Base-by-base conservation (phyloP, 2,113 vertebrate species). In the Platanista minor region DNA sequence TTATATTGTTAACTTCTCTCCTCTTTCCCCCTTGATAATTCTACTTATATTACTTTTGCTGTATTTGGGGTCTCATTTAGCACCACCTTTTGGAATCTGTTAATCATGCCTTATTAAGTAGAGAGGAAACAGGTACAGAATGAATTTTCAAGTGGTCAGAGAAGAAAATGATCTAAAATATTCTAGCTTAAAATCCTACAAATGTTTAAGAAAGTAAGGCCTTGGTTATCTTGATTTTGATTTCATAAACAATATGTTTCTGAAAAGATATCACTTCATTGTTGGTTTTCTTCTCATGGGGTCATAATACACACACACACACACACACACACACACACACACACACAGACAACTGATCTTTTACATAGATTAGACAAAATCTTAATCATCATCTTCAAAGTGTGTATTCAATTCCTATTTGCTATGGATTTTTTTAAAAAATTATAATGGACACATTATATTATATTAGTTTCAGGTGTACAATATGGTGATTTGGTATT, bases 101-200 rank as follows among this genome's bases (percentile, higher is more conserved):
- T 82, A n/a, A 49, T 59, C 18, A 36, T 69, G n/a, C 41, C 39
- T 74, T 90, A 64, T 75, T 89, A 82, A 46, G 39, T 27, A 80
- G n/a, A 90, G 54, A 95, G 77, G 52, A 90, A 96, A 69, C 43
- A 54, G 46, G 11, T 23, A 85, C 52, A 52, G 81, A 90, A 95
- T 82, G 31, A 72, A 90, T 72, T 91, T 91, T 77, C 74, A 57
- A 67, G 31, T 31, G 74, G 21, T 49, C 29, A 17, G 49, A 62
- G 13, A 77, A 80, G 89, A 77, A 91, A 91, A 61, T 52, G 33
- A 74, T 36, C 66, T 87, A 36, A 82, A 75, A 86, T 64, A 12
- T 18, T 29, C 83, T 95, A 41, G 80, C 43, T 96, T 81, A 87
- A 97, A 96, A 81, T 62, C 46, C 33, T 52, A 61, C 13, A 46